These are phyloP conservation scores for Hippocampus zosterae DNA, from an alignment of 2,113 vertebrate species.

Conservation along the genomic window DNA sequence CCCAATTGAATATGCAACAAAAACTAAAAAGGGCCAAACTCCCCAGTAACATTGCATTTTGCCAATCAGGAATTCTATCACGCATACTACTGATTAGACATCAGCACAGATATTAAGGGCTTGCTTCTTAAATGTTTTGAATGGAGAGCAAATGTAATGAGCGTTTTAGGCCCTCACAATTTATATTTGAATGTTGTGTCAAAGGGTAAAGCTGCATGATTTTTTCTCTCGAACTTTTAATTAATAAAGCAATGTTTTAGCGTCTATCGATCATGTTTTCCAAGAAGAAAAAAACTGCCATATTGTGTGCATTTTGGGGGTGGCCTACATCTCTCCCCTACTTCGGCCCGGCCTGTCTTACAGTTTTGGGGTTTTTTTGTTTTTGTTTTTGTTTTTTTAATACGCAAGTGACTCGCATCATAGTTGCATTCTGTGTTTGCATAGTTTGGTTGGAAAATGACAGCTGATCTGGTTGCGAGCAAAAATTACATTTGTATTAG, in stretches of 20 bases:
- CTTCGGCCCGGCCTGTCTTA: background rate
- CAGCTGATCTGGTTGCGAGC: background rate
- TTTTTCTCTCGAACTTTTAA: conserved; percentile 43
- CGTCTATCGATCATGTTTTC: conserved; percentile 17
- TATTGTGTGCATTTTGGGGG: conserved; percentile 10
- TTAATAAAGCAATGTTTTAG: conserved; percentile 48
- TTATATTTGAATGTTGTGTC: conserved; percentile 50
- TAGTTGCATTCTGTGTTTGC: conserved; percentile 24
- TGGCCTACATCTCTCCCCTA: conserved; percentile 11
- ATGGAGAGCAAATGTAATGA: background rate
- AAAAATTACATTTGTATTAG: conserved; percentile 60
- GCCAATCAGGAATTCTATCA: conserved; percentile 16
- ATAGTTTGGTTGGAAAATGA: conserved; percentile 23
- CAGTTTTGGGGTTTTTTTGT: background rate
- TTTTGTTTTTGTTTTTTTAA: background rate
- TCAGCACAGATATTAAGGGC: conserved; percentile 26
- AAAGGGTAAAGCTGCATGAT: conserved; percentile 58
- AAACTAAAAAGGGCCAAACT: conserved; percentile 43
- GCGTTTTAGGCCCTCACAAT: conserved; percentile 5
- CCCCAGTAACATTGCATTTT: conserved; percentile 12
- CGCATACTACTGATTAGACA: conserved; percentile 13
- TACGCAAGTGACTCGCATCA: conserved; percentile 17
- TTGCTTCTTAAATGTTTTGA: conserved; percentile 8
- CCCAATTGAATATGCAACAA: conserved; percentile 55
- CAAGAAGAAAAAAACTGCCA: conserved; percentile 11